These are phyloP conservation scores for Coregonus sp. DNA, from an alignment of 2,797 vertebrate species.

Conservation along the genomic window DNA sequence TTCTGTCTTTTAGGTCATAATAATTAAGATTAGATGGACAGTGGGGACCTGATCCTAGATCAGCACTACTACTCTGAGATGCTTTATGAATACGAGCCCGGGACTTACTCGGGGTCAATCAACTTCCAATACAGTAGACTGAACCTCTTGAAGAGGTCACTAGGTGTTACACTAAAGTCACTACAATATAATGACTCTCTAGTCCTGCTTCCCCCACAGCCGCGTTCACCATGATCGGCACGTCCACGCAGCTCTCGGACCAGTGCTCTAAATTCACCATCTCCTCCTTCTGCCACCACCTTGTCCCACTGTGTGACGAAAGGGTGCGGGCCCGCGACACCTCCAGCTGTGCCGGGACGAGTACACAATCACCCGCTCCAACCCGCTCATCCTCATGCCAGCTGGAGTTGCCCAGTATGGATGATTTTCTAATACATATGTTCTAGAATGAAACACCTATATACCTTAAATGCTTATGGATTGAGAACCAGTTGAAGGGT, in stretches of 20 bases:
- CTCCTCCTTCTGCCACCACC: constrained; percentile 95
- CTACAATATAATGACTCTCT: not conserved
- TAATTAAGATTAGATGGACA: too few relatives aligned
- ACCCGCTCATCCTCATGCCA: constrained; percentile 94
- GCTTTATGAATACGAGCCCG: too few relatives aligned
- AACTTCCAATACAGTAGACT: not conserved
- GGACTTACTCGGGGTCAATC: not conserved
- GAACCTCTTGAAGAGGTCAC: not conserved
- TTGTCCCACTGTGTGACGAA: constrained; percentile 92
- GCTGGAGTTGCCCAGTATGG: constrained; percentile 82
- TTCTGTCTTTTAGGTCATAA: too few relatives aligned
- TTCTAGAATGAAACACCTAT: too few relatives aligned
- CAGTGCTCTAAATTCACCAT: constrained; percentile 95
- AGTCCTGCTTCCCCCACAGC: constrained; percentile 67
- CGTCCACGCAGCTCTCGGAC: constrained; percentile 93
- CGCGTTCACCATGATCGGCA: constrained; percentile 98
- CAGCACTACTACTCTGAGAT: too few relatives aligned
- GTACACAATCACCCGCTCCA: constrained; percentile 90
- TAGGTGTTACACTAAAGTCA: not conserved
- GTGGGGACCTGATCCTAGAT: too few relatives aligned
- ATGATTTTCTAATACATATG: too few relatives aligned
- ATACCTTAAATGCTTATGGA: too few relatives aligned
- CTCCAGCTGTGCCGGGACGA: constrained; percentile 94
- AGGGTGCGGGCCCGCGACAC: constrained; percentile 71
- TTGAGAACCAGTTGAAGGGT: too few relatives aligned